Percentiles rank a stretch among this genome's conserved stretches.
Evolutionary conservation across 1,140 invertebrate genomes (phyloP).

Genomic region (Drosophila busckii): DNA sequence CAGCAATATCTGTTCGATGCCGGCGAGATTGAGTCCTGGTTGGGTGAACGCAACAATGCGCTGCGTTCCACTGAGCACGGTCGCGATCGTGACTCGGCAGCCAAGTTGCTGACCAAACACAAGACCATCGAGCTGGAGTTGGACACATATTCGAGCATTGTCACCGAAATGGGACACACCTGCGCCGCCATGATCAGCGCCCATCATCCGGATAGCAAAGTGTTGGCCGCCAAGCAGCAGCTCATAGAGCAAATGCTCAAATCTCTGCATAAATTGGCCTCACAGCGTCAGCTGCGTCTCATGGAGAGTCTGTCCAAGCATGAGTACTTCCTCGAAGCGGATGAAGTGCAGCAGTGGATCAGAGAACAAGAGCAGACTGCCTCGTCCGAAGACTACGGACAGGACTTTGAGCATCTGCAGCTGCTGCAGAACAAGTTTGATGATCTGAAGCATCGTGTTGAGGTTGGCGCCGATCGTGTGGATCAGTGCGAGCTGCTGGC

Average conservation of each 20-base stretch:
- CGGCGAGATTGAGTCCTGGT: slow-evolving; percentile 95
- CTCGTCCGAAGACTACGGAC: slow-evolving; percentile 96
- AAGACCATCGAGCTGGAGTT: slow-evolving; percentile 95
- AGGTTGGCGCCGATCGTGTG: slow-evolving; percentile 94
- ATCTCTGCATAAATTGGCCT: slow-evolving; percentile 89
- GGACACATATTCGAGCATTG: slow-evolving; percentile 95
- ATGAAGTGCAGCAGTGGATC: slow-evolving; percentile 96
- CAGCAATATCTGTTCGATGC: slow-evolving; percentile 95
- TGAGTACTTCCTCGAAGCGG: slow-evolving; percentile 94
- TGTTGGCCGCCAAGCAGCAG: slow-evolving; percentile 88
- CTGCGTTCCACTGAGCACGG: slow-evolving; percentile 91
- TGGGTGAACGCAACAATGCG: slow-evolving; percentile 91
- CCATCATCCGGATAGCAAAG: slow-evolving; percentile 89
- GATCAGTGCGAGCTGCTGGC: slow-evolving; percentile 95
- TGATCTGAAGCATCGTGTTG: slow-evolving; percentile 94
- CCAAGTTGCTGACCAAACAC: slow-evolving; percentile 94
- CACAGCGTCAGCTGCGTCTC: slow-evolving; percentile 88
- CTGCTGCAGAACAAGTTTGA: slow-evolving; percentile 96
- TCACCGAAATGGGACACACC: slow-evolving; percentile 94
- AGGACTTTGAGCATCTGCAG: slow-evolving; percentile 97
- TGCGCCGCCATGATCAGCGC: slow-evolving; percentile 88
- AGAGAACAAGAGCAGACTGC: slow-evolving; percentile 94
- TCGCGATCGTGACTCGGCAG: slow-evolving; percentile 91
- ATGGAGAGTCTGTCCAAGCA: slow-evolving; percentile 95
- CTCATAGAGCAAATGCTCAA: slow-evolving; percentile 88